Base-by-base conservation (phyloP, 2,797 vertebrate genomes). In the Eulemur coronatus region DNA sequence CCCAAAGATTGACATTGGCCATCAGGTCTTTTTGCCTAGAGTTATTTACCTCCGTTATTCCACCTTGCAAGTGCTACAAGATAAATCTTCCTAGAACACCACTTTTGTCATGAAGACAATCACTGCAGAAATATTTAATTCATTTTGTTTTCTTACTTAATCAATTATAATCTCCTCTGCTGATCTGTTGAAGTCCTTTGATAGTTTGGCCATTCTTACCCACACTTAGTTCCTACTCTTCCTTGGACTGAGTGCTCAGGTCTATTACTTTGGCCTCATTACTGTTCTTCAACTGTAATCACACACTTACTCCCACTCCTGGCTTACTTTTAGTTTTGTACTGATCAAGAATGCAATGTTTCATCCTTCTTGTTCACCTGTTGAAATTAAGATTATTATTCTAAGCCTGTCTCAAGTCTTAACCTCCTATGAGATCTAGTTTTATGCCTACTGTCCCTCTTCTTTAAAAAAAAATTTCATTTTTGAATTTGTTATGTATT, bases 361-460 rank as follows among this genome's bases (percentile, higher is more conserved):
- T 91, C 8, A 76, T 46, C 5, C 8, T 20, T 43, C 15, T 50
- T 55, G 38, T 20, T 95, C 12, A 86, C 69, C 70, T 80, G 3
- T 10, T 94, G 28, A 76, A 91, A 91, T 92, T 93, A 22, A 92
- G 26, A 63, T 85, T 65, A 38, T 72, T 84, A 70, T 89, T 86
- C 50, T 93, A 89, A 96, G 5, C 2, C 8, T 9, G 61, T 52
- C 8, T 92, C 24, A 80, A 67, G 26, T 46, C 8, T 85, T 93
- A 73, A 50, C 30, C 3, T 79, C 15, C 11, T 11, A 65, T 50
- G 8, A 92, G 1, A 1, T 70, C 76, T 70, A 35, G 24, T 17
- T 17, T 50, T 15, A 75, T 82, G 13, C 2, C n/a, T 67, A 65
- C 24, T 59, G 9, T 38, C 18, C 17, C 41, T 52, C 3, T 30